phyloP scores from a whole-genome alignment of 2,797 vertebrate genomes.

The Myripristis jacobus region DNA sequence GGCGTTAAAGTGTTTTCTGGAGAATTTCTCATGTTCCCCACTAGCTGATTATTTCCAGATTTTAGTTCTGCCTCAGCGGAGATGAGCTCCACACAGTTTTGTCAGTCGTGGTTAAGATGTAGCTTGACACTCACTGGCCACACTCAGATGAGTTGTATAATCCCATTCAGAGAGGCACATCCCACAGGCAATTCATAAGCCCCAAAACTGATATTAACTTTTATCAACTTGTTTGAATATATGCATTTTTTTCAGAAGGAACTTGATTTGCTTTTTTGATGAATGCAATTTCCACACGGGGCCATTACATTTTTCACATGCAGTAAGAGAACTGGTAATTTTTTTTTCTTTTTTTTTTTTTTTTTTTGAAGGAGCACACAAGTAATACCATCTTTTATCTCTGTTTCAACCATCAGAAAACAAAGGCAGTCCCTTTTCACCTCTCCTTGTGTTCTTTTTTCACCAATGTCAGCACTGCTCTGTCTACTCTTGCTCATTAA shows the following conservation, averaged over 20 bases:
- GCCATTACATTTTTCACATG: conserved; percentile 1
- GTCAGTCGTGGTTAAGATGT: conserved; percentile 89
- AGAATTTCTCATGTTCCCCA: conserved; percentile 95
- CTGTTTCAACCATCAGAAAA: conserved; percentile 65
- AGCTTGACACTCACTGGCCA: conserved; percentile 80
- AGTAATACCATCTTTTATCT: conserved; percentile 41
- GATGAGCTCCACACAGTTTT: conserved; percentile 91
- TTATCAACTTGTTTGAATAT: conserved; percentile 31
- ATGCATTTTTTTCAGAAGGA: neutral
- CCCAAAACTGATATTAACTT: conserved; percentile 19
- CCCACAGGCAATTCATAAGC: conserved; percentile 52
- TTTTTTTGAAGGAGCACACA: neutral
- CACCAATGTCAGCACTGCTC: conserved; percentile 80
- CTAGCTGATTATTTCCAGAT: conserved; percentile 99
- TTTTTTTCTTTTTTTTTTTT: neutral
- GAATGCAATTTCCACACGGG: neutral
- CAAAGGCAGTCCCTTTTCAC: conserved; percentile 65
- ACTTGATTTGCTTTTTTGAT: neutral
- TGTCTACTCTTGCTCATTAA: conserved; percentile 85
- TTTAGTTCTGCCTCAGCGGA: conserved; percentile 96
- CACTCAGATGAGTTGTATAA: conserved; percentile 78
- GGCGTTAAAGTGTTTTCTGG: conserved; percentile 94
- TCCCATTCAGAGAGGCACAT: conserved; percentile 67
- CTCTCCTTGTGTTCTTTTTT: conserved; percentile 70
- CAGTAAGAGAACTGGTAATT: neutral